These are phyloP conservation scores for Hydrolagus affinis DNA, from an alignment of 2,113 vertebrate genomes.

Conservation along the genomic window DNA sequence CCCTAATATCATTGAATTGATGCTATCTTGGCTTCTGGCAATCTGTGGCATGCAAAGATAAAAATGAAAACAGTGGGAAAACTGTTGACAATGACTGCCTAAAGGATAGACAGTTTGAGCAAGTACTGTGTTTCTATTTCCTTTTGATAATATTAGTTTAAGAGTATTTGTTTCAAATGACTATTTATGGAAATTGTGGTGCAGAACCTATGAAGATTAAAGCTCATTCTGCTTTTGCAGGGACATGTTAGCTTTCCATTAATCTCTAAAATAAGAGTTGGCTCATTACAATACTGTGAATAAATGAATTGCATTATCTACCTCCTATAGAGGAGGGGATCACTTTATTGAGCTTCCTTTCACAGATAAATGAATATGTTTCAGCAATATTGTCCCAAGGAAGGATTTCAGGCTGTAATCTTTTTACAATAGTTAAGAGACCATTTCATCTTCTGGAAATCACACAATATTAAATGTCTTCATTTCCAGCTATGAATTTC, in stretches of 20 bases:
- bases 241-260: conserved; percentile 37
- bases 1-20: not conserved
- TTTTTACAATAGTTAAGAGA: conserved; percentile 35
- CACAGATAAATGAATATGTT: conserved; percentile 41
- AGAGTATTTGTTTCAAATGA: conserved; percentile 33
- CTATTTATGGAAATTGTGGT: conserved; percentile 43
- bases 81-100: conserved; percentile 34
- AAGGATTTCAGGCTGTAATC: conserved; percentile 38
- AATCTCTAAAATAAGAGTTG: conserved; percentile 41
- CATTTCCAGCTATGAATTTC: conserved; percentile 37
- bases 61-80: conserved; percentile 38
- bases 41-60: conserved; percentile 38
- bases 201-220: conserved; percentile 41
- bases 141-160: conserved; percentile 41
- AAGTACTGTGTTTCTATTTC: conserved; percentile 43
- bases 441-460: conserved; percentile 38
- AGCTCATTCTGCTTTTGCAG: conserved; percentile 31
- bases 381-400: conserved; percentile 41
- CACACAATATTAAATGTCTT: conserved; percentile 42
- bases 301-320: conserved; percentile 46
- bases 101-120: conserved; percentile 41
- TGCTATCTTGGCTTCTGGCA: conserved; percentile 26
- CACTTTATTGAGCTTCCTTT: conserved; percentile 38
- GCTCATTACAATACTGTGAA: conserved; percentile 42
- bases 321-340: conserved; percentile 37